Conservation (phyloP, 2,888 invertebrate species). For the Lithosia quadra region DNA sequence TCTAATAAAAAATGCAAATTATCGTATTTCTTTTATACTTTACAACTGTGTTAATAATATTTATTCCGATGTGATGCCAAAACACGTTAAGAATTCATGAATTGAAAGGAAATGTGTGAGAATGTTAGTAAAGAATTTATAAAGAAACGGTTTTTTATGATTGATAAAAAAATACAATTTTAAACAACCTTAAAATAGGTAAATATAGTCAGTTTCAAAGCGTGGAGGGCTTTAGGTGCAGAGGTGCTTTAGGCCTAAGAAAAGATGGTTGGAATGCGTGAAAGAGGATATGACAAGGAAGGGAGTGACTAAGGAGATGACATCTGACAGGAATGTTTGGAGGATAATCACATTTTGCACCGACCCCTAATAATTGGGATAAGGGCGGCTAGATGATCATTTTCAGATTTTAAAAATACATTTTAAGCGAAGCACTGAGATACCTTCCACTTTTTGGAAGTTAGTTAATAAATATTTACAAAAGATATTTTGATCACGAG, state of each 20-base stretch:
- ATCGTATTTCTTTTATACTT: slow-evolving; percentile 20
- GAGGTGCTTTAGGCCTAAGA: too few species aligned
- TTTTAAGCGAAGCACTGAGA: too few species aligned
- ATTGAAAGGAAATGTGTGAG: slow-evolving; percentile 25
- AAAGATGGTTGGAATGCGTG: too few species aligned
- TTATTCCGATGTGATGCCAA: slow-evolving; percentile 39
- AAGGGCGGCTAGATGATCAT: too few species aligned
- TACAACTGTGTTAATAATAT: slow-evolving; percentile 40
- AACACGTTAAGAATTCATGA: slow-evolving; percentile 30
- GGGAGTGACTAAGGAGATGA: too few species aligned
- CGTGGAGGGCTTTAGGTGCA: too few species aligned
- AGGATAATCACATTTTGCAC: too few species aligned
- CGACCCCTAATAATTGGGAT: too few species aligned
- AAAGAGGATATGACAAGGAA: too few species aligned
- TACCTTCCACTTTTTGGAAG: too few species aligned
- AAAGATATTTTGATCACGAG: neutral
- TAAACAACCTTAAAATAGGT: neutral
- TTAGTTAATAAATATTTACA: neutral
- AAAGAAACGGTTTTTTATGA: neutral
- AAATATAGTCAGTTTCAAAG: neutral
- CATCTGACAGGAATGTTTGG: too few species aligned
- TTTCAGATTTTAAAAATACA: too few species aligned
- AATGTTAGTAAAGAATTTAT: slow-evolving; percentile 17
- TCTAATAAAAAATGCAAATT: slow-evolving; percentile 20
- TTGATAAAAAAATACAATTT: neutral